phyloP scores from a whole-genome alignment of 2,113 vertebrate species.

The Anhinga anhinga region DNA sequence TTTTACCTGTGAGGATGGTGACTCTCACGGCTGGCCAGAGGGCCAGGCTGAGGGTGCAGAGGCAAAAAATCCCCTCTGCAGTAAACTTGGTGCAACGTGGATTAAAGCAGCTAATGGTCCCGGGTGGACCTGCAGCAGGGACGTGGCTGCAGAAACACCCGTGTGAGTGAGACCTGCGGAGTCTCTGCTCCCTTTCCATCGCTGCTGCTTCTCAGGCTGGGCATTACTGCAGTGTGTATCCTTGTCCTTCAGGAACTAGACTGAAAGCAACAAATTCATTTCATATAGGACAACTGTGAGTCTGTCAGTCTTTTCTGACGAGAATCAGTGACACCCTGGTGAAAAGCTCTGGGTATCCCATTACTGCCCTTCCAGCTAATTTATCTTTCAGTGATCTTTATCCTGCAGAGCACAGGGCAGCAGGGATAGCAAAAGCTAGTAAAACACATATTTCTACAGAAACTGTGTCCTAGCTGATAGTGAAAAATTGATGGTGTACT shows the following conservation, averaged over 20 bases:
- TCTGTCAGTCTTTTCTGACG: not conserved
- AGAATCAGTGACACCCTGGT: not conserved
- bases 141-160: not conserved
- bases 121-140: rapidly evolving
- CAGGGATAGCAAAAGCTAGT: not conserved
- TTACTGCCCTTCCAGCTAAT: not conserved
- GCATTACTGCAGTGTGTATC: rapidly evolving
- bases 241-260: not conserved
- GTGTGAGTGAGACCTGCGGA: not conserved
- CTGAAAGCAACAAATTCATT: not conserved
- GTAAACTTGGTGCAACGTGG: not conserved
- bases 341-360: not conserved
- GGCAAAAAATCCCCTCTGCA: not conserved
- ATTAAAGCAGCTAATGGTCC: not conserved
- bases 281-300: not conserved
- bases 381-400: not conserved
- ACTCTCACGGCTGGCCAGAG: not conserved
- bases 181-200: not conserved
- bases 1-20: not conserved
- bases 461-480: not conserved
- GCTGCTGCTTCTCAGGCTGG: not conserved
- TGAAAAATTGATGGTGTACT: not conserved
- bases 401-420: not conserved
- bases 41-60: not conserved
- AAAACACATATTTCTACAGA: not conserved